phyloP scores from a whole-genome alignment of 2,888 invertebrate species.

The Aradus depressus region DNA sequence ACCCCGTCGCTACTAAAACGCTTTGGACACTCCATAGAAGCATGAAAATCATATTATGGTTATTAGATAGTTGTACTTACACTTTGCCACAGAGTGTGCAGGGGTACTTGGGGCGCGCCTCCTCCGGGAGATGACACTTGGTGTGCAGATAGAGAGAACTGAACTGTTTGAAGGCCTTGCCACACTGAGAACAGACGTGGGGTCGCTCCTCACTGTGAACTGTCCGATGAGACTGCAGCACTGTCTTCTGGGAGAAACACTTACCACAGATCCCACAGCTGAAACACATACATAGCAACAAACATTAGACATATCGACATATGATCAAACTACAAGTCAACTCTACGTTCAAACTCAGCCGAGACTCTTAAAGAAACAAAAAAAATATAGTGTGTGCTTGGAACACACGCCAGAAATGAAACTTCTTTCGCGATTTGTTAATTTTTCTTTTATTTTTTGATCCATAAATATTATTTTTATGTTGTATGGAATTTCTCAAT shows the following conservation, averaged over 20 bases:
- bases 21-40: too few relatives aligned
- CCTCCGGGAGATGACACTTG: slow-evolving; percentile 33
- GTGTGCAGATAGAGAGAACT: slow-evolving; percentile 33
- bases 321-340: too few relatives aligned
- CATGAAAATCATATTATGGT: too few relatives aligned
- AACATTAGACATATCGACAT: too few relatives aligned
- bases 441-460: too few relatives aligned
- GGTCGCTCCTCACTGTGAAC: slow-evolving; percentile 34
- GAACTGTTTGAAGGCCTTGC: slow-evolving; percentile 34
- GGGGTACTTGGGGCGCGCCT: slow-evolving; percentile 32
- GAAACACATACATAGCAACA: slow-evolving; percentile 12
- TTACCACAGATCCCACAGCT: slow-evolving; percentile 35
- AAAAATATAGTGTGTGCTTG: too few relatives aligned
- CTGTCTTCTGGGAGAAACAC: slow-evolving; percentile 33
- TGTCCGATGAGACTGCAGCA: slow-evolving; percentile 32
- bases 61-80: too few relatives aligned
- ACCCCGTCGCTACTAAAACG: too few relatives aligned
- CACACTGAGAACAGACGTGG: slow-evolving; percentile 32
- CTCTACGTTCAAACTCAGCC: background rate
- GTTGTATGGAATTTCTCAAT: too few relatives aligned
- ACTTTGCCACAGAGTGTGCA: slow-evolving; percentile 32
- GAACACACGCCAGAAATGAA: too few relatives aligned
- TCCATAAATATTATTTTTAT: too few relatives aligned
- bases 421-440: too few relatives aligned
- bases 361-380: background rate